Base-by-base conservation (phyloP, 2,888 invertebrate genomes). In the Callyntrura sp. region DNA sequence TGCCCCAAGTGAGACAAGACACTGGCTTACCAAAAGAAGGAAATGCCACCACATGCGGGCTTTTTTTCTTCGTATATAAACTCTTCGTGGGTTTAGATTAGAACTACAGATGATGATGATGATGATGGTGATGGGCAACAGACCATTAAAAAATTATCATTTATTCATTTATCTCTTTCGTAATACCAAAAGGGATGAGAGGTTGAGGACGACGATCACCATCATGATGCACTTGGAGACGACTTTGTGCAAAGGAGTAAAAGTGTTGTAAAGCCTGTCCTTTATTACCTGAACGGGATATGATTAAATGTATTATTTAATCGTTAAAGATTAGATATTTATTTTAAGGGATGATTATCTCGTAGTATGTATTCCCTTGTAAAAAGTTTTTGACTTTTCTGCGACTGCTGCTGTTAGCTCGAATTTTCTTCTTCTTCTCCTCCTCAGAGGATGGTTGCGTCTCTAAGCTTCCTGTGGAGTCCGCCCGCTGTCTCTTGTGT, bases 401-500 rank as follows among this genome's bases (percentile, higher is more conserved):
- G 35, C 23, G 25, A 1, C 62, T 8, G 4, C 62, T 8, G 4
- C 28, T 28, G 65, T 28, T 1, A 12, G 12, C 9, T 11, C 3
- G n/a, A 28, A 9, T 60, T 17, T 17, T 60, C 17, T 20, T 28
- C 65, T 51, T 51, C 51, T n/a, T n/a, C n/a, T 25, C 62, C 8
- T 28, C 25, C 28, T 25, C 12, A 28, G 12, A 65, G 35, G 60
- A 60, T 60, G 60, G 23, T 20, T 20, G 60, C 20, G 60, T 8
- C 20, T 60, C 23, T n/a, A 20, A 51, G 82, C 81, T 82, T 83
- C 88, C 82, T 88, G 88, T 88, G 90, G 90, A 85, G 90, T 90
- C 90, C 85, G 90, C 90, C 90, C 68, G 90, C 90, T 90, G 90
- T 90, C 90, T 90, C 90, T 79, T 90, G 81, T 84, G 84, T 82